Evolutionary conservation across 2,888 invertebrate species (phyloP).

Genomic region (Augiades crinisus): DNA sequence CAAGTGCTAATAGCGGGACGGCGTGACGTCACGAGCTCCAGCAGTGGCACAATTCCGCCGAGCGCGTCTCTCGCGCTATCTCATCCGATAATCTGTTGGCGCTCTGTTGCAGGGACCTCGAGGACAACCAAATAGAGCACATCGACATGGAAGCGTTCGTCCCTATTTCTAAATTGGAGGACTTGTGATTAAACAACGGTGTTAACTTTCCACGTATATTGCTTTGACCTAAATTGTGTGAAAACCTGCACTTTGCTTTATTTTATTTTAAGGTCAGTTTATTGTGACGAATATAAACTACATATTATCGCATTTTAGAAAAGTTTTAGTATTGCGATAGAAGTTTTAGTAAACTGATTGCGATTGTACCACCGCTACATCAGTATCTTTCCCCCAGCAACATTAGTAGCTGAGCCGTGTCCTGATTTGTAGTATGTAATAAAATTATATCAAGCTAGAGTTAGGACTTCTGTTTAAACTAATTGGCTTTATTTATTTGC

Average conservation of each 20-base stretch:
- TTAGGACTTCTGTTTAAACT: too few relatives aligned
- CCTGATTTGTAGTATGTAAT: too few relatives aligned
- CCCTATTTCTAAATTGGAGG: slow-evolving; percentile 88
- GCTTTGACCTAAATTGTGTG: slow-evolving; percentile 10
- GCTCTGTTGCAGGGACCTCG: slow-evolving; percentile 87
- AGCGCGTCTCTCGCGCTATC: neutral
- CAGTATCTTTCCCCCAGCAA: too few relatives aligned
- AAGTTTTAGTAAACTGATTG: too few relatives aligned
- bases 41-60: neutral
- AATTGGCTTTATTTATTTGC: too few relatives aligned
- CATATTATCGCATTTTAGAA: too few relatives aligned
- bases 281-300: too few relatives aligned
- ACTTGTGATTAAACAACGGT: slow-evolving; percentile 86
- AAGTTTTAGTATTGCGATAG: too few relatives aligned
- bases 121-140: slow-evolving; percentile 90
- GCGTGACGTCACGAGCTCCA: slow-evolving; percentile 7
- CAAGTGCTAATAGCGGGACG: neutral
- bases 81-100: neutral
- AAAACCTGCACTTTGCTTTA: neutral
- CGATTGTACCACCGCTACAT: too few relatives aligned
- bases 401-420: too few relatives aligned
- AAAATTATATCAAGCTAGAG: too few relatives aligned
- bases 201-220: slow-evolving; percentile 1
- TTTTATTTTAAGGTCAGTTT: neutral
- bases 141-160: slow-evolving; percentile 94